phyloP scores from a whole-genome alignment of 2,113 vertebrate species.

The Etheostoma spectabile region DNA sequence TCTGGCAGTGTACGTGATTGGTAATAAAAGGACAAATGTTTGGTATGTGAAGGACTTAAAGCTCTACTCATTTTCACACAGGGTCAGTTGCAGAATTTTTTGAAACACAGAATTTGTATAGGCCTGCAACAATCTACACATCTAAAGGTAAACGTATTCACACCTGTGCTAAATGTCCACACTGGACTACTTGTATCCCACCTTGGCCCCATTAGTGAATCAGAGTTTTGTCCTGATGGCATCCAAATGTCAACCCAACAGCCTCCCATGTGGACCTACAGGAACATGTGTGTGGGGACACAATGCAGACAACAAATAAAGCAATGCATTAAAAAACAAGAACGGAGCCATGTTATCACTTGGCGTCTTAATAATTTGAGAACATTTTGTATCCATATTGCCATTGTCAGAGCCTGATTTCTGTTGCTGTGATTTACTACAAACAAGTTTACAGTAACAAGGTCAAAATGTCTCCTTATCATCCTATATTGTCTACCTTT shows the following conservation, averaged over 20 bases:
- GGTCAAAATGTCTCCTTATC: background rate
- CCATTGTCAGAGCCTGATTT: background rate
- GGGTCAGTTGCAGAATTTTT: too few relatives aligned
- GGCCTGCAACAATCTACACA: background rate
- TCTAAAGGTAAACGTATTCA: background rate
- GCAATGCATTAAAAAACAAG: background rate
- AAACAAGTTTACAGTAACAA: background rate
- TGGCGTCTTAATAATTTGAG: background rate
- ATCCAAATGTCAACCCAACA: background rate
- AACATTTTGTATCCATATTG: background rate
- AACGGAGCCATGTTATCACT: too few relatives aligned
- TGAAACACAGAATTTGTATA: too few relatives aligned
- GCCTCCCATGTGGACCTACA: background rate
- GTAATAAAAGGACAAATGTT: too few relatives aligned
- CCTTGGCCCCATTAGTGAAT: background rate
- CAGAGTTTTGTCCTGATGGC: background rate
- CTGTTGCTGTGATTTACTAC: background rate
- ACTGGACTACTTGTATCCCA: background rate
- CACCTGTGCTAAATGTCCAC: background rate
- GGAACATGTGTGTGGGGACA: background rate
- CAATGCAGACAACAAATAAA: background rate
- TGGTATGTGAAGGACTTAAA: too few relatives aligned
- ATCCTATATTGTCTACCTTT: slow-evolving; percentile 28
- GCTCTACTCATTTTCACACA: too few relatives aligned
- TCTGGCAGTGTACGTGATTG: too few relatives aligned